A percentile compares a stretch with the other conserved stretches of the same genome.
These are phyloP conservation scores for Tupaia chinensis DNA, from an alignment of 2,113 vertebrate species.

Conservation along the genomic window DNA sequence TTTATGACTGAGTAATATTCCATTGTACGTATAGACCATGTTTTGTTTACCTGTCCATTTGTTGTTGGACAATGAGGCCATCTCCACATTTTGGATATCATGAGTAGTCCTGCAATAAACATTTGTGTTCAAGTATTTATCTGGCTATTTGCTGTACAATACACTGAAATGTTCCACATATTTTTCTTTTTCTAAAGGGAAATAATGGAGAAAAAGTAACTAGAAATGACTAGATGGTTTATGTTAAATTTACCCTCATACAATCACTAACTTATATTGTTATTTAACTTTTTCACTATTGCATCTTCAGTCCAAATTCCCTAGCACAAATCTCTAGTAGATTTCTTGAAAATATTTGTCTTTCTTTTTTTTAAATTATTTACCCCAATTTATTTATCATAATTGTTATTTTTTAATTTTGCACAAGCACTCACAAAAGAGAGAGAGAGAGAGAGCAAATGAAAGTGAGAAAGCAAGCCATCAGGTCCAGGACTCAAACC, in stretches of 20 bases:
- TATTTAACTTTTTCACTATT: not conserved
- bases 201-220: not conserved
- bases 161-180: not conserved
- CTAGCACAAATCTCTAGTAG: too few relatives aligned
- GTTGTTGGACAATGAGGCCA: fast-evolving
- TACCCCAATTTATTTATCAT: too few relatives aligned
- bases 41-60: not conserved
- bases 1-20: not conserved
- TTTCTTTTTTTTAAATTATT: too few relatives aligned
- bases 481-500: too few relatives aligned
- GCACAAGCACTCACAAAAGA: too few relatives aligned
- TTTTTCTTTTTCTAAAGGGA: not conserved
- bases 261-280: not conserved
- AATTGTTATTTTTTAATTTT: too few relatives aligned
- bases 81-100: not conserved
- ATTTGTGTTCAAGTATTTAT: not conserved
- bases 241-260: not conserved
- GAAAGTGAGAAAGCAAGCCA: too few relatives aligned
- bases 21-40: not conserved
- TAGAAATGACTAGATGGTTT: not conserved
- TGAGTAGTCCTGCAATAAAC: not conserved
- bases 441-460: too few relatives aligned
- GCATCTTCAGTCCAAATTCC: not conserved
- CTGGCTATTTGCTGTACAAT: not conserved
- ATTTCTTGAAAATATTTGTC: not conserved